phyloP scores from a whole-genome alignment of 2,113 vertebrate species.

The Rhinopomastus cyanomelas region DNA sequence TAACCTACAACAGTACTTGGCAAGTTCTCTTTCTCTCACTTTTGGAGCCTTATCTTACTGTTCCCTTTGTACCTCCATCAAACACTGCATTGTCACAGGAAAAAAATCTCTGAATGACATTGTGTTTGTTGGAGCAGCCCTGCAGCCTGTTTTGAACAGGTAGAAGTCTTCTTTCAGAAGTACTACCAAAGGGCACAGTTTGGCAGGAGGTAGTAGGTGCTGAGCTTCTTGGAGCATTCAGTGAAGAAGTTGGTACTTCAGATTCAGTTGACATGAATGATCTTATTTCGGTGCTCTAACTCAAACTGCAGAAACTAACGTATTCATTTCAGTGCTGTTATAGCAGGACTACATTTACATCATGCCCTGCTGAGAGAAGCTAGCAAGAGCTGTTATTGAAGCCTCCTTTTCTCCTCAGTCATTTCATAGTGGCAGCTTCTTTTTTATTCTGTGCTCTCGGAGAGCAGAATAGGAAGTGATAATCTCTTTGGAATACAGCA shows the following conservation, averaged over 20 bases:
- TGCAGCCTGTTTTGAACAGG: not conserved
- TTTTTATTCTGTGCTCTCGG: constrained; percentile 22
- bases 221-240: not conserved
- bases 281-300: not conserved
- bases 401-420: constrained; percentile 33
- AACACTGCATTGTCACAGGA: not conserved
- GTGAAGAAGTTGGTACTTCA: not conserved
- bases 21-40: not conserved
- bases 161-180: not conserved
- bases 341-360: not conserved
- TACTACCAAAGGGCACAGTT: not conserved
- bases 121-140: not conserved
- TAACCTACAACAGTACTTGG: not conserved
- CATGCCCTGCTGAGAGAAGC: constrained; percentile 44
- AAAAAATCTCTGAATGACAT: not conserved
- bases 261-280: not conserved
- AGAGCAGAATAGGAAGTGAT: constrained; percentile 52
- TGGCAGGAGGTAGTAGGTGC: not conserved
- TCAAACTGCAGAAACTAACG: constrained; percentile 1
- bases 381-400: constrained; percentile 38
- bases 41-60: not conserved
- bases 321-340: not conserved
- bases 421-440: constrained; percentile 63
- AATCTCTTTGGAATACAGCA: constrained; percentile 59
- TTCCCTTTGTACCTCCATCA: not conserved